Base-by-base conservation (phyloP, 2,113 vertebrate genomes). In the Aspidoscelis tigris region DNA sequence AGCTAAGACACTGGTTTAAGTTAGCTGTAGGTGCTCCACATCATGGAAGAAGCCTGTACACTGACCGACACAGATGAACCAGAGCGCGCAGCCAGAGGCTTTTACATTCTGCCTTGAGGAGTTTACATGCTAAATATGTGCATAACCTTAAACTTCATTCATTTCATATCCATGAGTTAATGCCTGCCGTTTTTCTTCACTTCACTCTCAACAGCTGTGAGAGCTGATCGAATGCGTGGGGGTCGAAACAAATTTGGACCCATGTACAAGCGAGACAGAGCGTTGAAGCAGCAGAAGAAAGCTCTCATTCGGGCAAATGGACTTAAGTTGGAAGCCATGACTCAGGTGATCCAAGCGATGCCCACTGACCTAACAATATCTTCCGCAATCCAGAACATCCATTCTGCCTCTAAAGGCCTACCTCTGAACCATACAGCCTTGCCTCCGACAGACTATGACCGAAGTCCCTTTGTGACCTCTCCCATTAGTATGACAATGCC, bases 401-500 rank as follows among this genome's bases (percentile, higher is more conserved):
- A 99, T 86, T 98, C 98, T 68, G 98, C 97, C 92, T 98, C 98
- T 92, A 99, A 99, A 90, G 98, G 98, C 95, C 98, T 99, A 93
- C 98, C 98, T 93, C 97, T 99, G 91, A 98, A 97, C 97, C 98
- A 99, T 24, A 97, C 97, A 84, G 98, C 98, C 95, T 97, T 99
- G 96, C 98, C 98, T 90, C 98, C 98, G 11, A 94, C 98, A 94
- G 99, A 99, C 97, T 99, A 98, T 80, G 99, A 99, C 95, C 95
- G 98, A 90, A 99, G 98, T 88, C 99, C 98, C 73, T 99, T 99
- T 83, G 98, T 99, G 68, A 98, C 98, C 1, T 99, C 98, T 41
- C 98, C 99, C 0, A 98, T 99, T 95, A 99, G 98, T 93, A 99
- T 99, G 98, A 95, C 98, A n/a, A 99, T 99, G 98, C 98, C 99